Evolutionary conservation across 1,140 invertebrate genomes (phyloP).

Genomic region (Drosophila mojavensis): DNA sequence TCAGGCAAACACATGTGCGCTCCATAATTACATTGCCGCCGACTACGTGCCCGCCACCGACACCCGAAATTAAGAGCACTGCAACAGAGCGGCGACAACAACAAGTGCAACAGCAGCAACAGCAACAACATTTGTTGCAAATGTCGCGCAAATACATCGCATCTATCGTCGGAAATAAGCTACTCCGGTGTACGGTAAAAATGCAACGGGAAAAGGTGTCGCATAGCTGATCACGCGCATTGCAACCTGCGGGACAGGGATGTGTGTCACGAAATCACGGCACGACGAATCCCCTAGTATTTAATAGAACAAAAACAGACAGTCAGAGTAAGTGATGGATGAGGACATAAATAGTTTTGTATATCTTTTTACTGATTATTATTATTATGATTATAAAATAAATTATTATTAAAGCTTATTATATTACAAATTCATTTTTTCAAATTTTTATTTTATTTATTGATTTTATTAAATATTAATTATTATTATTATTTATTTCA

Average conservation of each 20-base stretch:
- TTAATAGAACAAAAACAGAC: too few species aligned
- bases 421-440: too few species aligned
- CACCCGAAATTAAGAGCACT: slow-evolving; percentile 79
- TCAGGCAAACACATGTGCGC: slow-evolving; percentile 80
- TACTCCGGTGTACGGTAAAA: slow-evolving; percentile 31
- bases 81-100: slow-evolving; percentile 36
- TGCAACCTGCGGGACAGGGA: slow-evolving; percentile 4
- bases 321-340: too few species aligned
- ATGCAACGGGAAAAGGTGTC: slow-evolving; percentile 53
- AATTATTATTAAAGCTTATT: too few species aligned
- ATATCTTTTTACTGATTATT: too few species aligned
- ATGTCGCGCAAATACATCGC: slow-evolving; percentile 16
- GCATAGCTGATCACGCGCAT: slow-evolving; percentile 49
- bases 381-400: too few species aligned
- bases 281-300: neutral
- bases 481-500: too few species aligned
- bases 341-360: too few species aligned
- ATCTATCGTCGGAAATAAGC: slow-evolving; percentile 63
- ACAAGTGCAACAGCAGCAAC: slow-evolving; percentile 20
- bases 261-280: slow-evolving; percentile 6
- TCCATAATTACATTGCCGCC: slow-evolving; percentile 72
- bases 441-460: too few species aligned
- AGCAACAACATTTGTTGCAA: slow-evolving; percentile 29
- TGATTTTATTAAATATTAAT: too few species aligned
- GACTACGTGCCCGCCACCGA: slow-evolving; percentile 69